These are phyloP conservation scores for Chelmon rostratus DNA, from an alignment of 2,797 vertebrate genomes.

Conservation along the genomic window DNA sequence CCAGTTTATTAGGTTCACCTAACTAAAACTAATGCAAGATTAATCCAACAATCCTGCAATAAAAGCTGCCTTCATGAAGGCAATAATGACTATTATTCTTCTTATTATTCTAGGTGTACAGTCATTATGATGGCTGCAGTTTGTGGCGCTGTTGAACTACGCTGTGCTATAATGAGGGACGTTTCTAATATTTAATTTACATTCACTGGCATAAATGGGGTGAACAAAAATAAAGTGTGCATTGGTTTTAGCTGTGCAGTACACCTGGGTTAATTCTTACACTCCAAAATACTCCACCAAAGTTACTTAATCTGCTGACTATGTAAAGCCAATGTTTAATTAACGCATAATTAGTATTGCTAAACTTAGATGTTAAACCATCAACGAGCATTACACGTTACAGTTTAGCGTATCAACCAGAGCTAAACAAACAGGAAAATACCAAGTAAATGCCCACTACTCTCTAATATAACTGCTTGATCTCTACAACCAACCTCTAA, in stretches of 20 bases:
- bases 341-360: neutral
- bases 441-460: rapidly evolving
- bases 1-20: neutral
- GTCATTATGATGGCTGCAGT: neutral
- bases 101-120: too few species aligned
- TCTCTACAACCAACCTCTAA: neutral
- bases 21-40: neutral
- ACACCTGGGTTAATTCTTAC: neutral
- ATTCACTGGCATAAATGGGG: neutral
- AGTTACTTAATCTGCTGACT: too few species aligned
- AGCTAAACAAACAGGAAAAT: neutral
- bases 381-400: neutral
- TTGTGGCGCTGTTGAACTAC: neutral
- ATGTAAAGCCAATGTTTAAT: neutral
- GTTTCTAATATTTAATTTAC: neutral
- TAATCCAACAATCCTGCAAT: neutral
- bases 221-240: neutral
- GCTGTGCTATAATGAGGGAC: neutral
- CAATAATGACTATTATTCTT: too few species aligned
- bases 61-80: neutral
- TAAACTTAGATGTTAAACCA: neutral
- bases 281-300: too few species aligned
- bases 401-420: neutral
- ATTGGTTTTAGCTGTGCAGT: neutral
- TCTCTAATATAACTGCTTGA: rapidly evolving